A percentile compares a stretch with the other conserved stretches of the same genome.
Conservation (phyloP, 2,113 vertebrate species). For the Grallaria varia region DNA sequence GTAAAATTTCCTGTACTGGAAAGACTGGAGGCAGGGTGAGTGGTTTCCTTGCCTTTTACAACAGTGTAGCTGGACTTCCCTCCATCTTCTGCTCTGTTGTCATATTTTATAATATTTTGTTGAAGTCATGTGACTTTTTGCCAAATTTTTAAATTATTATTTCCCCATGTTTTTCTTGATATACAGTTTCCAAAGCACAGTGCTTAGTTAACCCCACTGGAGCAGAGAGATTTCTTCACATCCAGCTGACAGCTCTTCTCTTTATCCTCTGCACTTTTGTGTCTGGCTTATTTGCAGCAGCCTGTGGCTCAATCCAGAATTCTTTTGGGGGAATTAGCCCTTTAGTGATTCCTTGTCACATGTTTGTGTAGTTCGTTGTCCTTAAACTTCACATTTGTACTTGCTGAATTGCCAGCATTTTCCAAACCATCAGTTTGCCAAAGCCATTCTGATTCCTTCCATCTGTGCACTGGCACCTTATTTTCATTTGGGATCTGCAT, state of each 20-base stretch:
- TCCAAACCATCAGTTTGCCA: background rate
- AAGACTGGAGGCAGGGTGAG: background rate
- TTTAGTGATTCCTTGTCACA: background rate
- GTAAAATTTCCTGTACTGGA: background rate
- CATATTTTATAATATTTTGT: background rate
- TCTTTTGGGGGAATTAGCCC: background rate
- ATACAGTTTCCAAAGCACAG: background rate
- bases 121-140: background rate
- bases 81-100: background rate
- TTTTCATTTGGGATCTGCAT: background rate
- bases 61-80: background rate
- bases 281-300: background rate
- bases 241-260: background rate
- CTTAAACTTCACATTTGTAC: background rate
- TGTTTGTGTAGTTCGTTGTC: background rate
- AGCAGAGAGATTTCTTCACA: background rate
- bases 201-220: rapidly evolving
- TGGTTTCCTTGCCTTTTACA: background rate
- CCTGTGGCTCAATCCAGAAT: background rate
- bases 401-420: background rate
- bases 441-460: background rate
- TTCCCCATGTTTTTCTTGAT: background rate
- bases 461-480: background rate
- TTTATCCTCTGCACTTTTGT: background rate
- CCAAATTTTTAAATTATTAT: background rate